Evolutionary conservation across 1,140 invertebrate species (phyloP).

Genomic region (Archegozetes longisetosus): DNA sequence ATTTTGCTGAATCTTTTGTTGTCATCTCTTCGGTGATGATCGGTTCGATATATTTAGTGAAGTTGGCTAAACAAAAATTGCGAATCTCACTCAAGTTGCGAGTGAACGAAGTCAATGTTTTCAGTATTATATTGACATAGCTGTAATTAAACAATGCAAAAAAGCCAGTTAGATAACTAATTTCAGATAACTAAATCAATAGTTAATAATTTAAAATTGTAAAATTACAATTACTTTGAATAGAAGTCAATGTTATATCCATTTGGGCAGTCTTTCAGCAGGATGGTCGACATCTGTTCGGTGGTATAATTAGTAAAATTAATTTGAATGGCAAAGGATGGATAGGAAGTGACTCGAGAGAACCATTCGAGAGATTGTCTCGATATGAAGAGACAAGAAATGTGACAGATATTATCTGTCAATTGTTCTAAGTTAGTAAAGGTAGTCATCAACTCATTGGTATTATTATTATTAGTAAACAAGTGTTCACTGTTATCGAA

Average conservation of each 20-base stretch:
- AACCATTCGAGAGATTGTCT: conserved; percentile 7
- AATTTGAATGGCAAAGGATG: not conserved
- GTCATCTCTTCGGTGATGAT: not conserved
- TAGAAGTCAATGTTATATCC: not conserved
- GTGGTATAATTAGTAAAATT: not conserved
- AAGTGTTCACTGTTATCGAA: not conserved
- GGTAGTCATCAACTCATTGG: not conserved
- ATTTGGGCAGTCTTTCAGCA: not conserved
- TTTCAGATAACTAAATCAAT: not conserved
- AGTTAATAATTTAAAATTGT: not conserved
- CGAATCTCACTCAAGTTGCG: not conserved
- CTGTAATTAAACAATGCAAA: conserved; percentile 6
- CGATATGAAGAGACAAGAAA: not conserved
- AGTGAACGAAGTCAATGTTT: not conserved
- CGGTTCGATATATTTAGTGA: conserved; percentile 3
- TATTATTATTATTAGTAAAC: not conserved
- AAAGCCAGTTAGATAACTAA: not conserved
- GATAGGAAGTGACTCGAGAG: not conserved
- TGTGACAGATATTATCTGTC: not conserved
- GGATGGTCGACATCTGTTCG: not conserved
- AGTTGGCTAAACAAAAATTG: conserved; percentile 2
- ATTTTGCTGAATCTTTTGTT: not conserved
- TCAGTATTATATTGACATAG: conserved; percentile 8
- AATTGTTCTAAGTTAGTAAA: not conserved
- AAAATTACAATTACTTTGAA: not conserved